phyloP scores from a whole-genome alignment of 2,113 vertebrate genomes.

The Syngnathus scovelli region DNA sequence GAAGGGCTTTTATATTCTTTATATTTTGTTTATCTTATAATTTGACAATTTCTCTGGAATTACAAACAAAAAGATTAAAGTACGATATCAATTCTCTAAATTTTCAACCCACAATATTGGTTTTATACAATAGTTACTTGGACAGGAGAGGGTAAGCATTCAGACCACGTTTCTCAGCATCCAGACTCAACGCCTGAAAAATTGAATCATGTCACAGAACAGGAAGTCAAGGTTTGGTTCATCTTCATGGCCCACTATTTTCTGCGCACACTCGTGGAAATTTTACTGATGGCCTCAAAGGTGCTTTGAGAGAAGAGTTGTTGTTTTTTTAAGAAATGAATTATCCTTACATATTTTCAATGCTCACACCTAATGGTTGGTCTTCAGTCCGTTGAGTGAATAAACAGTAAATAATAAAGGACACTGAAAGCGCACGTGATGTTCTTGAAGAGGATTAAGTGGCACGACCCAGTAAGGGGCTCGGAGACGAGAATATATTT shows the following conservation, averaged over 20 bases:
- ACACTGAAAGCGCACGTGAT: not conserved
- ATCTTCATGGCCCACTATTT: slow-evolving; percentile 18
- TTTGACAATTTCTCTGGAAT: too few species aligned
- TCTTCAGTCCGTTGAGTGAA: not conserved
- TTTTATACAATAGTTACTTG: not conserved
- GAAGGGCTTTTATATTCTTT: too few species aligned
- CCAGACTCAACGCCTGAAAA: not conserved
- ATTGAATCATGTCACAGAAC: slow-evolving; percentile 7
- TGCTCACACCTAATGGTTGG: not conserved
- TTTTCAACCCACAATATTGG: not conserved
- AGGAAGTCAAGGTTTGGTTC: slow-evolving; percentile 8
- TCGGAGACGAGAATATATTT: slow-evolving; percentile 30
- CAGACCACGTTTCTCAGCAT: slow-evolving; percentile 1
- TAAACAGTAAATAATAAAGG: not conserved
- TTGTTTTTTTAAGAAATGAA: not conserved
- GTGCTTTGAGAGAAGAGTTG: not conserved
- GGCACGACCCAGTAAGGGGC: slow-evolving; percentile 6
- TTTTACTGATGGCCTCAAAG: slow-evolving; percentile 17
- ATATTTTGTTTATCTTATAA: too few species aligned
- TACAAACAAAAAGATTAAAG: not conserved
- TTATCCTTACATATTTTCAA: not conserved
- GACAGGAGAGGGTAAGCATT: not conserved
- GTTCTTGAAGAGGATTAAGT: not conserved
- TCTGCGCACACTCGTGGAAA: slow-evolving; percentile 21
- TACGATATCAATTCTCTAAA: not conserved